Percentiles rank a stretch among this genome's conserved stretches.
Evolutionary conservation across 2,113 vertebrate species (phyloP).

Genomic region (Neofelis nebulosa): DNA sequence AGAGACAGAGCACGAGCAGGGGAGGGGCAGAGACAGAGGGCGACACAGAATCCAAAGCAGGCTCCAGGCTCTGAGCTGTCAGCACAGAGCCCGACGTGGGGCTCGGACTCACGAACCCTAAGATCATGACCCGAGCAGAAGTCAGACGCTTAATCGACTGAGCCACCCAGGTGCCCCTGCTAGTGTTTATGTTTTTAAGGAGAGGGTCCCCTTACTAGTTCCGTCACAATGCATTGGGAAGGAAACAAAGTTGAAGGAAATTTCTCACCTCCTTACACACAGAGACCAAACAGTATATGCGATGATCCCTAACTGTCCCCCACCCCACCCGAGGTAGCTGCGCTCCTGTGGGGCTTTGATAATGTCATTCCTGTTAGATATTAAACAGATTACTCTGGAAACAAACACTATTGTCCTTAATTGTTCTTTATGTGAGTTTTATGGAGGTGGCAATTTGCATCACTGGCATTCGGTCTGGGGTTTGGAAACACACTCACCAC

Average conservation of each 20-base stretch:
- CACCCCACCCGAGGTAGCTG: neutral
- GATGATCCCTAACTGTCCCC: neutral
- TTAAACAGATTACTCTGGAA: constrained; percentile 60
- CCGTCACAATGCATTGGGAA: neutral
- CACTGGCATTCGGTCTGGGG: constrained; percentile 64
- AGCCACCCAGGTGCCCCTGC: too few species aligned
- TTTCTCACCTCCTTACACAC: neutral
- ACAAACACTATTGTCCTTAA: constrained; percentile 58
- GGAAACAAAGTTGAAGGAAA: constrained; percentile 15
- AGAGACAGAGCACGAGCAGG: too few species aligned
- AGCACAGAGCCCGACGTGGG: too few species aligned
- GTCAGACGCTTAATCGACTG: too few species aligned
- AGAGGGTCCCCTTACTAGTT: neutral
- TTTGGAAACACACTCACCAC: constrained; percentile 65
- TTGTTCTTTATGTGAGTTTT: constrained; percentile 57
- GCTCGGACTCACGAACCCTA: too few species aligned
- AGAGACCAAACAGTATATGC: neutral
- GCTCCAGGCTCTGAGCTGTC: too few species aligned
- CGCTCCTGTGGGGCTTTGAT: neutral
- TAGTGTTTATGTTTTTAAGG: neutral
- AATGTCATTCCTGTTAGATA: neutral
- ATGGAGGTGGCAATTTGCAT: constrained; percentile 45
- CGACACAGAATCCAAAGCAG: too few species aligned
- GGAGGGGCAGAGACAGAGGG: too few species aligned
- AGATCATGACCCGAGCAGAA: too few species aligned